Percentiles rank a stretch among this genome's conserved stretches.
Conservation (phyloP, 2,797 vertebrate genomes). For the Anguilla marmorata region DNA sequence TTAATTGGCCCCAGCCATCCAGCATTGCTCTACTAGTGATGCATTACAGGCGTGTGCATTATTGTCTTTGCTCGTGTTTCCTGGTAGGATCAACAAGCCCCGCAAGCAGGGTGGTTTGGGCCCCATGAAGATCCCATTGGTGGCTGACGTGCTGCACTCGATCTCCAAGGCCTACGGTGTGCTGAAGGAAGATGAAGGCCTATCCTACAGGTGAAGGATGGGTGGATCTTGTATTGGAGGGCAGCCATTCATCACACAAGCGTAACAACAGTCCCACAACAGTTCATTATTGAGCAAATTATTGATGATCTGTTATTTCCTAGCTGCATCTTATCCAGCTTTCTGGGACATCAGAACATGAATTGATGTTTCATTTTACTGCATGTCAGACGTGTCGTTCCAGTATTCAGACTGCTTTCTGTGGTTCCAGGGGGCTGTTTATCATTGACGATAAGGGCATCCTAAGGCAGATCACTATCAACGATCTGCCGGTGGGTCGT, state of each 20-base stretch:
- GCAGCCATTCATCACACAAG: neutral
- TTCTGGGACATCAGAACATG: neutral
- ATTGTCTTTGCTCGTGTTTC: neutral
- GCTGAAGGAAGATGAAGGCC: constrained; percentile 92
- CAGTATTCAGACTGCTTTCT: neutral
- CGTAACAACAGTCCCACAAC: neutral
- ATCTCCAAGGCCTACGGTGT: constrained; percentile 91
- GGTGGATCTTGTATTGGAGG: neutral
- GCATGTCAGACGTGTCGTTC: neutral
- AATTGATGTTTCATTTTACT: neutral
- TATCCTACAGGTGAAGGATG: constrained; percentile 87
- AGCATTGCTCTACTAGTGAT: neutral
- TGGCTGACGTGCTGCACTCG: constrained; percentile 82
- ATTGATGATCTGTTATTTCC: neutral
- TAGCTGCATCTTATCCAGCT: neutral
- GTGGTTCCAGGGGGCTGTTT: constrained; percentile 83
- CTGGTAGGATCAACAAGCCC: constrained; percentile 84
- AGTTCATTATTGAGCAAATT: neutral
- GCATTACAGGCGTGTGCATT: neutral
- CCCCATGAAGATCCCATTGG: constrained; percentile 87
- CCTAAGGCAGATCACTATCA: constrained; percentile 96
- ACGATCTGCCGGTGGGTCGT: constrained; percentile 94
- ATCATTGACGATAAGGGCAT: constrained; percentile 93
- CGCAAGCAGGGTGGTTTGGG: constrained; percentile 93
- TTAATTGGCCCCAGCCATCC: neutral